Conservation (phyloP, 2,888 invertebrate genomes). For the Dynastes tityus region DNA sequence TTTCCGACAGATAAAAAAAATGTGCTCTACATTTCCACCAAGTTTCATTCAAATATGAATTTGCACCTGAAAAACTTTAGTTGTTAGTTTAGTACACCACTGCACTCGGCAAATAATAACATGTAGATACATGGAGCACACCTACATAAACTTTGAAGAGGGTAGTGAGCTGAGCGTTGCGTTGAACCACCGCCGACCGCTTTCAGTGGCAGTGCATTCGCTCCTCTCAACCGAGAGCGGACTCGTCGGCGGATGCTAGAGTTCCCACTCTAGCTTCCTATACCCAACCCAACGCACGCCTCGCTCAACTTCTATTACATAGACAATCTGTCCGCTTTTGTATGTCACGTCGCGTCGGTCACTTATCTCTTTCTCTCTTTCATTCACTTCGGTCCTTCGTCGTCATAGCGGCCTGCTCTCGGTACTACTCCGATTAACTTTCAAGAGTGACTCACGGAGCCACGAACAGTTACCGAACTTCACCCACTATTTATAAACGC, state of each 20-base stretch:
- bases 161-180: constrained; percentile 2
- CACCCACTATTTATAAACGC: constrained; percentile 60
- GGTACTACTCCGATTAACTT: constrained; percentile 36
- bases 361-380: not conserved
- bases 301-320: not conserved
- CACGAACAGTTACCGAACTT: constrained; percentile 61
- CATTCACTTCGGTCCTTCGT: constrained; percentile 17
- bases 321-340: too few species aligned
- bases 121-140: not conserved
- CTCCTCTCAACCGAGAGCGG: not conserved
- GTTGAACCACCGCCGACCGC: constrained; percentile 34
- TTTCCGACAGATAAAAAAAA: too few species aligned
- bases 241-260: too few species aligned
- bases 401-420: not conserved
- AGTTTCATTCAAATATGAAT: too few species aligned
- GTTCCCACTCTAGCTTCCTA: not conserved
- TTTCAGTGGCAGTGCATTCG: constrained; percentile 18
- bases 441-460: constrained; percentile 62
- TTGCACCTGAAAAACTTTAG: too few species aligned
- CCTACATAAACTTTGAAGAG: constrained; percentile 30
- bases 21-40: too few species aligned
- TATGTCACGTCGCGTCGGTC: too few species aligned
- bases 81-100: not conserved
- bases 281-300: not conserved
- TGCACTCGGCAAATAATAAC: not conserved